A percentile compares a stretch with the other conserved stretches of the same genome.
phyloP scores from a whole-genome alignment of 2,113 vertebrate genomes.

The Panurus biarmicus region DNA sequence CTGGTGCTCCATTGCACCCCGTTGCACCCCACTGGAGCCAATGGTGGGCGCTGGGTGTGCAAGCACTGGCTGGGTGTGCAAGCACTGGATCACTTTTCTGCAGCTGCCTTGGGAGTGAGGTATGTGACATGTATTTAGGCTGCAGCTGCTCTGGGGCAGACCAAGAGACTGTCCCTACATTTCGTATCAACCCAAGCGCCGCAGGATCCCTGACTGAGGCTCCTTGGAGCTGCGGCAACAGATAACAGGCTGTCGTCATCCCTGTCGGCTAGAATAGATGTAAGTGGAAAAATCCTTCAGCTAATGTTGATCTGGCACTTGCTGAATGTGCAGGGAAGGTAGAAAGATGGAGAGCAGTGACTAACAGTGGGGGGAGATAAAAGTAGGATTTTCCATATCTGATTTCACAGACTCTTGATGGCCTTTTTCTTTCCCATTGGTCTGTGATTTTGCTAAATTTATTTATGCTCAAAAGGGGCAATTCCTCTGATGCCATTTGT shows the following conservation, averaged over 20 bases:
- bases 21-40: fast-evolving
- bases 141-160: background rate
- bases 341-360: background rate
- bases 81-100: background rate
- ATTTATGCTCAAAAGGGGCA: background rate
- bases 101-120: background rate
- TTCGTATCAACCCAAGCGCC: background rate
- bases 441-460: background rate
- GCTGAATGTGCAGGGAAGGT: background rate
- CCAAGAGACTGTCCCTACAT: background rate
- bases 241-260: background rate
- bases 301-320: background rate
- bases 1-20: background rate
- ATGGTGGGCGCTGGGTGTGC: fast-evolving
- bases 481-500: background rate
- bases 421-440: background rate
- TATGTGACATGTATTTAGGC: background rate
- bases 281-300: background rate
- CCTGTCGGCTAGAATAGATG: background rate
- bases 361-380: background rate
- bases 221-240: background rate
- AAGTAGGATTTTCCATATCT: slow-evolving; percentile 2
- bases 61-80: fast-evolving
- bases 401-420: background rate
- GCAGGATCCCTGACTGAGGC: background rate